Base-by-base conservation (phyloP, 2,888 invertebrate genomes). In the Adelphocoris suturalis region DNA sequence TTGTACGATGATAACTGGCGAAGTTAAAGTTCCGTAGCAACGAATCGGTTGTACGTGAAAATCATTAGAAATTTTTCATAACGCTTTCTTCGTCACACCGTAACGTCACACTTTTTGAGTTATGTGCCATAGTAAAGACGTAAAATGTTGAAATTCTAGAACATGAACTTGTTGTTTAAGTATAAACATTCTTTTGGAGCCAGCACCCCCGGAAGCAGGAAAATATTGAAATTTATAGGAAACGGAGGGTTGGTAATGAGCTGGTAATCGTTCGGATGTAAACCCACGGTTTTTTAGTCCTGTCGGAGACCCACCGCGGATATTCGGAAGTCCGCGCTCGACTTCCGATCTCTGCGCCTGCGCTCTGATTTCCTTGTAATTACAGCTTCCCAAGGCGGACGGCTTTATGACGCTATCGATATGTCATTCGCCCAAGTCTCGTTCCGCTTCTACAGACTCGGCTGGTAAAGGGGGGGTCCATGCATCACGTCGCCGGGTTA, bases 361-460 rank as follows among this genome's bases (percentile, higher is more conserved):
- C 28, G 78, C 47, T 78, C 76, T 27, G 16, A 47, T 78, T 78
- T 78, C 78, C 78, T 78, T 78, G 78, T 78, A 78, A 78, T 78
- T 78, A 78, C 78, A 37, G 37, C 78, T n/a, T 14, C 46, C 19
- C 78, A 78, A 78, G 78, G 78, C 19, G 78, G 78, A 47, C 78
- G 13, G 78, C 46, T 27, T 76, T 78, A 78, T 78, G 78, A 78
- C 68, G 68, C 46, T 37, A 78, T 37, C 78, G 28, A 78, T 78
- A 78, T 78, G 78, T 78, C 78, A 78, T 78, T 78, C 78, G n/a
- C 12, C n/a, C 37, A 19, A 5, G 46, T 16, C 19, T 46, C 78
- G 78, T 78, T 68, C 68, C 68, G 68, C 11, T 23, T 27, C 68
- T n/a, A n/a, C n/a, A n/a, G n/a, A n/a, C n/a, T n/a, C 5, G n/a